Evolutionary conservation across 1,140 invertebrate genomes (phyloP).

Genomic region (Drosophila nasuta): DNA sequence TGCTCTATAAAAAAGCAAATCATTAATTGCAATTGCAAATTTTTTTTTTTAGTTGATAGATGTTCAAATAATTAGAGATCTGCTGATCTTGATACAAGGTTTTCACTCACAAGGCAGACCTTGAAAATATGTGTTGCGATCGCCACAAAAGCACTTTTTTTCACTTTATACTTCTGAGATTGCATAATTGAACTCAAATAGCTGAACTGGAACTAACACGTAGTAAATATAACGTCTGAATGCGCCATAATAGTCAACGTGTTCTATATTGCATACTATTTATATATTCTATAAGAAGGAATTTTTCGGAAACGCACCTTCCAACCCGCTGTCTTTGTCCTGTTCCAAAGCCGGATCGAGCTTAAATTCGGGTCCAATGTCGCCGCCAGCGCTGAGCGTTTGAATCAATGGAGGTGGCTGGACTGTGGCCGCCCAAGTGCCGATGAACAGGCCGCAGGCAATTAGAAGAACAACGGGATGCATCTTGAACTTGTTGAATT

Average conservation of each 20-base stretch:
- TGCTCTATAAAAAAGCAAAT: constrained; percentile 3
- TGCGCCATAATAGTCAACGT: constrained; percentile 19
- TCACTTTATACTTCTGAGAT: constrained; percentile 16
- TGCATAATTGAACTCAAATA: constrained; percentile 50
- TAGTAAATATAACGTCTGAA: constrained; percentile 35
- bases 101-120: constrained; percentile 16
- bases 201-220: constrained; percentile 59
- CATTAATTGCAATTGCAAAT: constrained; percentile 3
- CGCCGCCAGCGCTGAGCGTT: constrained; percentile 61
- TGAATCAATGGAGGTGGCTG: constrained; percentile 68
- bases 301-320: constrained; percentile 49
- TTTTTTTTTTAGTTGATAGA: background rate
- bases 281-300: background rate
- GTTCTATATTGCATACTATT: background rate
- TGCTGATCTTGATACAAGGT: constrained; percentile 13
- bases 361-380: constrained; percentile 70
- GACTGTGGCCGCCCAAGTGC: constrained; percentile 52
- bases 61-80: constrained; percentile 19
- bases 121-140: constrained; percentile 15
- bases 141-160: background rate
- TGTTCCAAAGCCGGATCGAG: constrained; percentile 16
- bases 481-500: constrained; percentile 24
- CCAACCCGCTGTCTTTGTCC: constrained; percentile 25
- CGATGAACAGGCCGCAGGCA: constrained; percentile 22
- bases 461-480: constrained; percentile 42